Evolutionary conservation across 2,888 invertebrate genomes (phyloP), one percentile per base, ranked within the genome.

Genomic region (Caenorhabditis drosophilae): DNA sequence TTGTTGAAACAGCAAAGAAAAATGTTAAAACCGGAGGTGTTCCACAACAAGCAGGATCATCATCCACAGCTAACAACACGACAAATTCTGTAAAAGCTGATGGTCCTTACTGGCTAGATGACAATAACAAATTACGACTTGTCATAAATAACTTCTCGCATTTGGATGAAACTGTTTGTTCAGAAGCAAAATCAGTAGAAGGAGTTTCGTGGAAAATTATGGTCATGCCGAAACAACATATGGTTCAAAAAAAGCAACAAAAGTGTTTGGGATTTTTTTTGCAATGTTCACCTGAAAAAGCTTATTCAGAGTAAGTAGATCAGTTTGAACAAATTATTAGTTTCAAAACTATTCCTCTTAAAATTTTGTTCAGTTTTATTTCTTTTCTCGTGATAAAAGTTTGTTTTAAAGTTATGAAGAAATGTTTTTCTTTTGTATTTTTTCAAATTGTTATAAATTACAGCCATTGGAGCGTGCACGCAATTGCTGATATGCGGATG

Each of bases 381-480:
- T 6, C 23, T 12, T 45, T 45, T 15, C n/a, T n/a, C n/a, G 35
- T 22, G 18, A n/a, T 11, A 26, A 41, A 20, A 47, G n/a, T 18
- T 26, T 25, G 3, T 12, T 16, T 36, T 16, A 42, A 34, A 4
- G 3, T 4, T 20, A 11, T n/a, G 23, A 42, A 34, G 36, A 9
- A 35, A 31, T 12, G n/a, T 18, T 36, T 23, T 26, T 23, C 11
- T 44, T 44, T n/a, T 25, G 12, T 11, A 26, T 42, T 40, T 4
- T 26, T 40, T 56, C 2, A 36, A 7, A 52, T 9, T n/a, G n/a
- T n/a, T 35, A 15, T 15, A 27, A 22, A 15, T 79, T 81, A 3
- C 73, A 87, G 87, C 53, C 92, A 93, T 48, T 98, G 98, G 98
- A 95, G 94, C 7, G 97, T 97, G 84, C 93, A 93, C 85, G 97